Evolutionary conservation across 2,797 vertebrate species (phyloP), one percentile per base, ranked within the genome.

Genomic region (Neoniphon sammara): DNA sequence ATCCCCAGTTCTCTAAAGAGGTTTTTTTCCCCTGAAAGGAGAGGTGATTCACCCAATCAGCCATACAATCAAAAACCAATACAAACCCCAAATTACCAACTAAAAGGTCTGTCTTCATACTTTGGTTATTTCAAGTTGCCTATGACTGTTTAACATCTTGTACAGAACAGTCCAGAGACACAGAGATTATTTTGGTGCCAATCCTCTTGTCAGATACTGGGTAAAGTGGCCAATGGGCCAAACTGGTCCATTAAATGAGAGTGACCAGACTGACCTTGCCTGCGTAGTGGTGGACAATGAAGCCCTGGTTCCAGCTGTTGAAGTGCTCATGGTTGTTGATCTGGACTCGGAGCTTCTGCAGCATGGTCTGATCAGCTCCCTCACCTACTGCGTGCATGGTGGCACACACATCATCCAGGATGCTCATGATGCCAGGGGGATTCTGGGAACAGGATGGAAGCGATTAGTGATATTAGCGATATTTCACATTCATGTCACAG

Each of bases 261-360:
- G 30, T 0, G 18, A 27, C 53, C 21, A 21, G 42, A 57, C 89
- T 56, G 71, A 99, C 98, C 97, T 99, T 99, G 62, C 98, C 98
- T 15, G 98, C 98, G 0, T 99, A 99, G 89, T 99, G 98, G 87
- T 99, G 98, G 61, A 99, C 96, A 80, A 99, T 99, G 91, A 99
- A 99, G 65, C 98, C 98, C 81, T 99, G 97, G 89, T 98, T 99
- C 98, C 98, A 99, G 94, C 98, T 99, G 94, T 99, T 99, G 93
- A 99, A 99, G 90, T 99, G 98, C 54, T 99, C 98, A 0, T 99
- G 98, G 21, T 93, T 96, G 87, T 96, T 97, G 80, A 97, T 98
- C 89, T 96, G 95, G 93, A 97, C 95, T 78, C 97, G 88, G 44
- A 99, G 96, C 66, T 99, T 99, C 91, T 99, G 98, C 42, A 99